Base-by-base conservation (phyloP, 2,113 vertebrate genomes). In the Lampris incognitus region DNA sequence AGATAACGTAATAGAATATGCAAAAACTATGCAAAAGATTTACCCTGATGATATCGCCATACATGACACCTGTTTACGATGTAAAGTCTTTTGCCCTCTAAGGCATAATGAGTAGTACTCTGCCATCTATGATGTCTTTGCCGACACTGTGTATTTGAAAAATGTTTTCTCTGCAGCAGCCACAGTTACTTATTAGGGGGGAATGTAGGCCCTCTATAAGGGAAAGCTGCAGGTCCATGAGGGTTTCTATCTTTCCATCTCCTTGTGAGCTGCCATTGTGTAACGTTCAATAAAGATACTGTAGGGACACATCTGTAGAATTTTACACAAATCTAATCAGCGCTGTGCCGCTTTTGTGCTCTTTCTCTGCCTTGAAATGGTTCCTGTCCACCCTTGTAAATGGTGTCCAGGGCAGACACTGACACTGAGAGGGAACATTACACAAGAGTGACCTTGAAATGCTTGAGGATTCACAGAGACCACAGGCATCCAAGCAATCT, bases 401-500 rank as follows among this genome's bases (percentile, higher is more conserved):
- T 78, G 24, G 70, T 69, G 73, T 68, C 36, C 46, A 58, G 50
- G 54, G 46, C 69, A 56, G 48, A 73, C 49, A 55, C 37, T 65
- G 61, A 73, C 1, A n/a, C 46, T 74, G 44, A 7, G 8, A 68
- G 67, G 55, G 39, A 55, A 60, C 39, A 67, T 72, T 63, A 50
- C 57, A 69, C 50, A 77, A 46, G 54, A 51, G 72, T 69, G 65
- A 82, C 78, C 76, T 65, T 87, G 60, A 75, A 64, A 72, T 84
- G 66, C 69, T 44, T 77, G 76, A 80, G 50, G 81, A 82, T 69
- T 78, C 59, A 70, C 64, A 81, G 63, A 82, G 69, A 66, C 69
- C 70, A 52, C 64, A 79, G 74, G 72, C 57, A 76, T 86, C 49
- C 46, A 57, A 65, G 71, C 46, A 38, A 69, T 82, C 36, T 51